Percentiles rank a stretch among this genome's conserved stretches.
Evolutionary conservation across 2,113 vertebrate species (phyloP).

Genomic region (Shinisaurus crocodilurus): DNA sequence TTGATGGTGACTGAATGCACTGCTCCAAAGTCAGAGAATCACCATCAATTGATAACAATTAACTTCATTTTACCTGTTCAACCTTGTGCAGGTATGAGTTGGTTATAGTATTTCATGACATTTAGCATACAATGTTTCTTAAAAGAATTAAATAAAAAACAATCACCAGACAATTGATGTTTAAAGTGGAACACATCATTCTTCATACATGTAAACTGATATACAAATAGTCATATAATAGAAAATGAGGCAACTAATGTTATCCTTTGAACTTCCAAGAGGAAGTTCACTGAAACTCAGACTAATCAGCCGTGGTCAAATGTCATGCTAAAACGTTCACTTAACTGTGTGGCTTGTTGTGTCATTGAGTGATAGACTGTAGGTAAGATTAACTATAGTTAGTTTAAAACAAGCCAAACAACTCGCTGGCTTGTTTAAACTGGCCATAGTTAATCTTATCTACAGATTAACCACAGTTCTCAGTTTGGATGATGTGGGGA

Average conservation of each 20-base stretch:
- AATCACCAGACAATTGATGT: neutral
- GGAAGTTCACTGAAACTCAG: neutral
- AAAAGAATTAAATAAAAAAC: neutral
- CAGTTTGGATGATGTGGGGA: too few relatives aligned
- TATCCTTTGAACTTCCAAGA: neutral
- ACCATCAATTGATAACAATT: neutral
- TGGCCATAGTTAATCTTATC: neutral
- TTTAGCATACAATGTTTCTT: slow-evolving; percentile 21
- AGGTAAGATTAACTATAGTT: neutral
- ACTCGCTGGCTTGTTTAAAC: neutral
- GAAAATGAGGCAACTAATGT: neutral
- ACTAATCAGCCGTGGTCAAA: neutral
- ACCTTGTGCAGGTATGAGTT: neutral
- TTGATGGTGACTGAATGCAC: neutral
- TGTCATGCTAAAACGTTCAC: neutral
- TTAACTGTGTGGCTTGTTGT: neutral
- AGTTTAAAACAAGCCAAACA: neutral
- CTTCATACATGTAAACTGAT: neutral
- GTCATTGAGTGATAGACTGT: neutral
- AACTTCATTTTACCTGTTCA: neutral
- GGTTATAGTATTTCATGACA: neutral
- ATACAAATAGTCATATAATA: neutral
- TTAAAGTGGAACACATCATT: neutral
- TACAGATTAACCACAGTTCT: neutral
- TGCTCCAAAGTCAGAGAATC: neutral